These are phyloP conservation scores for Campaea margaritaria DNA, from an alignment of 2,888 invertebrate genomes.

Conservation along the genomic window DNA sequence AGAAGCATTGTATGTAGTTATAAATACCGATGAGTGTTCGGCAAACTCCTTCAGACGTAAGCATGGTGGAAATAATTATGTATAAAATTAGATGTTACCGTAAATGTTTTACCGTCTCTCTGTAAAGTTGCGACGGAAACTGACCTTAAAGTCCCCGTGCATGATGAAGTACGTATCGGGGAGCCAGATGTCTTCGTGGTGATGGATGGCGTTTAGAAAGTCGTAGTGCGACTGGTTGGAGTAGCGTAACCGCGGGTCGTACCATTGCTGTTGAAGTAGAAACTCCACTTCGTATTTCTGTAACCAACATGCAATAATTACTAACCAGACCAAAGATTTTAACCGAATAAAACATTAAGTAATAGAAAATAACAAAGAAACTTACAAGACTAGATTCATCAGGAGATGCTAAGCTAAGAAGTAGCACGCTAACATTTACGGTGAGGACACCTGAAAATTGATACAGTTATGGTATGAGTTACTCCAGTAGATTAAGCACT, in stretches of 20 bases:
- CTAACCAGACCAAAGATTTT: not conserved
- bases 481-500: slow-evolving; percentile 36
- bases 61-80: slow-evolving; percentile 71
- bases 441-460: slow-evolving; percentile 92
- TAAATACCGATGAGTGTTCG: slow-evolving; percentile 75
- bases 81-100: slow-evolving; percentile 59
- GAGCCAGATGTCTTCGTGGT: slow-evolving; percentile 96
- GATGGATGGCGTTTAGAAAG: slow-evolving; percentile 96
- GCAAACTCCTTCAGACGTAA: slow-evolving; percentile 74
- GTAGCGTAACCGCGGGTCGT: slow-evolving; percentile 94
- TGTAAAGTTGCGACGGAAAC: slow-evolving; percentile 41
- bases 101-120: slow-evolving; percentile 42
- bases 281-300: slow-evolving; percentile 99
- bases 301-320: slow-evolving; percentile 48
- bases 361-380: slow-evolving; percentile 52
- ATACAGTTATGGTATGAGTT: slow-evolving; percentile 42
- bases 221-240: slow-evolving; percentile 95
- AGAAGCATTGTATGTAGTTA: slow-evolving; percentile 70
- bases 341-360: slow-evolving; percentile 2
- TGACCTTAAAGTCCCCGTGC: slow-evolving; percentile 96
- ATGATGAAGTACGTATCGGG: slow-evolving; percentile 98
- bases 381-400: slow-evolving; percentile 98
- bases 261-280: slow-evolving; percentile 96
- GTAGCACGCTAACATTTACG: slow-evolving; percentile 96
- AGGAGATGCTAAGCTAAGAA: slow-evolving; percentile 97